Conservation (phyloP, 2,797 vertebrate genomes). For the Molossus molossus region DNA sequence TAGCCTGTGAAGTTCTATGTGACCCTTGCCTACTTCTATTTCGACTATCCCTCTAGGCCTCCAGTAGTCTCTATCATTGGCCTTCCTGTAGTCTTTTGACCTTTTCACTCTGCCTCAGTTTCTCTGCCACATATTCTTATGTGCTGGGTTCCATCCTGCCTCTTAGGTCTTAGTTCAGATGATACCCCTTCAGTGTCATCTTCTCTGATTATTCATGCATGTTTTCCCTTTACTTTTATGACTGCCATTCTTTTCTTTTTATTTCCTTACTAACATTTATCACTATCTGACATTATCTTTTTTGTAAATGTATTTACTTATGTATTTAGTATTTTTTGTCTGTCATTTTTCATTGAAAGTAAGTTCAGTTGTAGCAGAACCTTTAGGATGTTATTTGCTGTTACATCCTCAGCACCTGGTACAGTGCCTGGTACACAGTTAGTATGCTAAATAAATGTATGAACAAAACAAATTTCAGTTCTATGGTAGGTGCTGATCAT, state of each 20-base stretch:
- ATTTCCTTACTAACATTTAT: neutral
- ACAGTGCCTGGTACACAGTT: neutral
- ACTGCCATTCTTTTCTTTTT: neutral
- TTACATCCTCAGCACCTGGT: neutral
- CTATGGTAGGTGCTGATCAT: neutral
- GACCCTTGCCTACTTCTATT: neutral
- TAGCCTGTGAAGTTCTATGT: neutral
- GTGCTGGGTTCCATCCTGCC: neutral
- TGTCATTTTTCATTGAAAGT: slow-evolving; percentile 2
- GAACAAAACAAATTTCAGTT: neutral
- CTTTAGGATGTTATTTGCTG: neutral
- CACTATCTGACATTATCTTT: neutral
- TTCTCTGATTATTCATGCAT: neutral
- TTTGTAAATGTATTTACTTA: neutral
- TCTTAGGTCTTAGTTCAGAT: neutral
- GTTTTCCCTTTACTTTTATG: neutral
- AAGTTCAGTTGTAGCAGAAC: neutral
- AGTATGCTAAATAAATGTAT: neutral
- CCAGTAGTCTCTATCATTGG: too few relatives aligned
- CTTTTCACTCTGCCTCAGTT: neutral
- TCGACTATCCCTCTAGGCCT: neutral
- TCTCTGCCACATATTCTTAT: neutral
- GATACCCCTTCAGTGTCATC: neutral
- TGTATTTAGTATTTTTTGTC: slow-evolving; percentile 39
- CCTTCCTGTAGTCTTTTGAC: neutral